phyloP scores from a whole-genome alignment of 2,113 vertebrate species.

The Corythoichthys haematopterus region DNA sequence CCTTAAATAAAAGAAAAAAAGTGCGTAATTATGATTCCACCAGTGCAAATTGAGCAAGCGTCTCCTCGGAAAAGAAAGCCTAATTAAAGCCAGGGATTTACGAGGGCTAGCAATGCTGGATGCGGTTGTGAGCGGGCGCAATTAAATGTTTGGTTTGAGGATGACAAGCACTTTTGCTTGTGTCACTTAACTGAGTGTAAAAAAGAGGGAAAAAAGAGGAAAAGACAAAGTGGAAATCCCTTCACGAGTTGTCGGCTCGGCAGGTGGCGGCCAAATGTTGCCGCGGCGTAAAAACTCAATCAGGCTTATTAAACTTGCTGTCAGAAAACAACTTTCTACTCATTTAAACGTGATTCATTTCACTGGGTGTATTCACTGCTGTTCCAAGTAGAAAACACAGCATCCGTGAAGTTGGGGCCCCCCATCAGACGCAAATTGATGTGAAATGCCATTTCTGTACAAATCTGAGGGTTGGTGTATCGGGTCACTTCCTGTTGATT shows the following conservation, averaged over 20 bases:
- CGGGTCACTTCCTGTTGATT: too few species aligned
- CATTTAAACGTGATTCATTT: background rate
- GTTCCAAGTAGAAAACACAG: background rate
- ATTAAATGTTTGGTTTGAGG: slow-evolving; percentile 49
- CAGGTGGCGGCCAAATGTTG: slow-evolving; percentile 47
- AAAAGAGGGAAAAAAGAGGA: background rate
- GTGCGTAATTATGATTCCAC: slow-evolving; percentile 50
- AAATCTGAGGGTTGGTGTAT: too few species aligned
- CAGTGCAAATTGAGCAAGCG: slow-evolving; percentile 42
- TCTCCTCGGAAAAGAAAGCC: slow-evolving; percentile 37
- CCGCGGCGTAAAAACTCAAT: slow-evolving; percentile 19
- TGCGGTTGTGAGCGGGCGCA: slow-evolving; percentile 33
- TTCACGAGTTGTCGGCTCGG: background rate
- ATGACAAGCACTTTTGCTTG: slow-evolving; percentile 41
- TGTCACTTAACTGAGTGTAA: slow-evolving; percentile 21
- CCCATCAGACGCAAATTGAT: too few species aligned
- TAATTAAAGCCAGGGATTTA: slow-evolving; percentile 33
- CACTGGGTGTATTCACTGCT: background rate
- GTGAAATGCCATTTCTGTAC: too few species aligned
- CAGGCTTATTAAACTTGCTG: background rate
- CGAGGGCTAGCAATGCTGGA: background rate
- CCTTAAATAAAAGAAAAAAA: slow-evolving; percentile 40
- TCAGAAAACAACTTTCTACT: background rate
- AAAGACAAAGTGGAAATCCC: background rate
- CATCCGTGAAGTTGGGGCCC: too few species aligned